These are phyloP conservation scores for Mobula birostris DNA, from an alignment of 2,113 vertebrate genomes.

Conservation along the genomic window DNA sequence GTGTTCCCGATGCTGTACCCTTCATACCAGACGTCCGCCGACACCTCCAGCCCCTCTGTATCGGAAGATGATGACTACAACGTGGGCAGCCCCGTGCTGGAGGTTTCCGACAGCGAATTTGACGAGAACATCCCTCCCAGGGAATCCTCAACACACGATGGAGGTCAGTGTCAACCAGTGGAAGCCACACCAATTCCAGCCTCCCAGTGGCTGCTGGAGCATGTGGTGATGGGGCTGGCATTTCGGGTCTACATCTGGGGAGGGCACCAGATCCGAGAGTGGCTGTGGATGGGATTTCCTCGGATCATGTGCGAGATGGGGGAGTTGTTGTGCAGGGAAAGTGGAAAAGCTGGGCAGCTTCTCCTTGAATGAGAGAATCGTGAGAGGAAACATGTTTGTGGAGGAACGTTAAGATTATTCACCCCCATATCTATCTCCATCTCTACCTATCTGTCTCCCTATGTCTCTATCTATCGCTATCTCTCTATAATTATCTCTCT, in stretches of 20 bases:
- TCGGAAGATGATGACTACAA: slow-evolving; percentile 49
- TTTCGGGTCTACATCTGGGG: not conserved
- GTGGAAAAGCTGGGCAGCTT: too few species aligned
- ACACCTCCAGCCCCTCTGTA: slow-evolving; percentile 45
- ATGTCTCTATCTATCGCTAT: too few species aligned
- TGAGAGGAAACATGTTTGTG: too few species aligned
- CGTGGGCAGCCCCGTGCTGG: slow-evolving; percentile 46
- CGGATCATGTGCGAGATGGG: too few species aligned
- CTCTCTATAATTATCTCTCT: too few species aligned
- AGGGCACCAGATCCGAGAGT: too few species aligned
- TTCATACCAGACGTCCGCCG: slow-evolving; percentile 1
- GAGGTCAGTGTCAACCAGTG: slow-evolving; percentile 44
- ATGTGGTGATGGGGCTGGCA: not conserved
- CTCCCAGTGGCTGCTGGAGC: not conserved
- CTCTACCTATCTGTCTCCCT: too few species aligned
- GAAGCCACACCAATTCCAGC: not conserved
- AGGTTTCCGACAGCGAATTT: slow-evolving; percentile 57
- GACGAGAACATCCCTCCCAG: slow-evolving; percentile 45
- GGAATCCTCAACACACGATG: slow-evolving; percentile 41
- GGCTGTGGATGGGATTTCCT: too few species aligned
- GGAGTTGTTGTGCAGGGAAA: too few species aligned
- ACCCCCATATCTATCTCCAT: too few species aligned
- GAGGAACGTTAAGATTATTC: too few species aligned
- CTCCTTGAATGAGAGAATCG: too few species aligned
- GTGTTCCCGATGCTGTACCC: slow-evolving; percentile 30